These are phyloP conservation scores for Drosophila lacicola DNA, from an alignment of 2,888 invertebrate species.

Conservation along the genomic window DNA sequence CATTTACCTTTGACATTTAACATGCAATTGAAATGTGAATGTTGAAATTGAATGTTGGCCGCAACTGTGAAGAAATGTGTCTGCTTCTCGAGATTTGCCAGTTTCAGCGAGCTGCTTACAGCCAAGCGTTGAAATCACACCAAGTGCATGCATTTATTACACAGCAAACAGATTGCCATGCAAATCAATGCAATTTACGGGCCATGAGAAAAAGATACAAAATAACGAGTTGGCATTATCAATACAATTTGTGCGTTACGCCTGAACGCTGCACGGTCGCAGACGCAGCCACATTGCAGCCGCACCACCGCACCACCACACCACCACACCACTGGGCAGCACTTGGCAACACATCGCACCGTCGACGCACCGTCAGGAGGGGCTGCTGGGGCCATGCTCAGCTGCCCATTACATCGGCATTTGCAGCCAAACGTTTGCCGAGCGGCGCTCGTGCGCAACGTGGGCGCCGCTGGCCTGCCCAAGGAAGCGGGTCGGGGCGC, in stretches of 20 bases:
- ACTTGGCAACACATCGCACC: not conserved
- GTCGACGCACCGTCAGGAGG: slow-evolving; percentile 17
- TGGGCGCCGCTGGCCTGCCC: not conserved
- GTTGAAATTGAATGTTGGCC: not conserved
- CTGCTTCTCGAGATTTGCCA: slow-evolving; percentile 10
- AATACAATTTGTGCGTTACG: slow-evolving; percentile 69
- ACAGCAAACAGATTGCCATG: slow-evolving; percentile 71
- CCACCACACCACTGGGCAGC: too few species aligned
- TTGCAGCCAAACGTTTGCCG: slow-evolving; percentile 30
- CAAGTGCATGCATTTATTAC: slow-evolving; percentile 74
- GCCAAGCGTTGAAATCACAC: slow-evolving; percentile 64
- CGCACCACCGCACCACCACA: not conserved
- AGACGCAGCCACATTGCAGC: slow-evolving; percentile 12
- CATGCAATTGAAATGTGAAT: not conserved
- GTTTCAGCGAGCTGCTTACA: slow-evolving; percentile 15
- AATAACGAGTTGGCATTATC: slow-evolving; percentile 51
- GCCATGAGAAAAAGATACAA: slow-evolving; percentile 41
- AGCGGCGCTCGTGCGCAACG: slow-evolving; percentile 60
- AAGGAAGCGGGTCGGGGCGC: not conserved
- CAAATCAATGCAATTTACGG: slow-evolving; percentile 68
- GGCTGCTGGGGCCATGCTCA: slow-evolving; percentile 29
- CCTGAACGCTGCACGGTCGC: slow-evolving; percentile 33
- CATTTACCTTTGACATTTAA: slow-evolving; percentile 12
- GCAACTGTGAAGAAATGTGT: not conserved
- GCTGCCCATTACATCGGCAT: slow-evolving; percentile 40